These are phyloP conservation scores for Anarsia innoxiella DNA, from an alignment of 2,888 invertebrate genomes.

Conservation along the genomic window DNA sequence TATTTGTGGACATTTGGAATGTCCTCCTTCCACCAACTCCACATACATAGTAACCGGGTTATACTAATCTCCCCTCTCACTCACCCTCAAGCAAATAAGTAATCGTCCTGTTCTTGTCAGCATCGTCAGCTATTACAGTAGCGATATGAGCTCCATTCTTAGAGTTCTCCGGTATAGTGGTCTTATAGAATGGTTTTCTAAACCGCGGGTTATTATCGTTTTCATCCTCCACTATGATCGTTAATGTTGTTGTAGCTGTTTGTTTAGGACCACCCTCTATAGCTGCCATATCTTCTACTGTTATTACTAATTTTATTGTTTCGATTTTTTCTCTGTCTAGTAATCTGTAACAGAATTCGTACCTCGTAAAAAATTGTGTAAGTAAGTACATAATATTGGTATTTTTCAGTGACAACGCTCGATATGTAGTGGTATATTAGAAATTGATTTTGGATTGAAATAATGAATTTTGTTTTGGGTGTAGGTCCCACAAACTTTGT, in stretches of 20 bases:
- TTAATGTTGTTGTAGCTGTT: conserved; percentile 82
- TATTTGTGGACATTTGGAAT: no score
- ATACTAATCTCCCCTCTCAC: no score
- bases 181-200: conserved; percentile 84
- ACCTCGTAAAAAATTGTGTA: no score
- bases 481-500: no score
- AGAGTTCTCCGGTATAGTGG: conserved; percentile 90
- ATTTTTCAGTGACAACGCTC: no score
- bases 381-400: no score
- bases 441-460: no score
- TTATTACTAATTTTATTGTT: conserved; percentile 82
- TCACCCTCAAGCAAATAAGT: conserved; percentile 83
- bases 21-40: no score
- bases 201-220: conserved; percentile 95
- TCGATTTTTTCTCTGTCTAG: conserved; percentile 91
- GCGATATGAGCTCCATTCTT: conserved; percentile 87
- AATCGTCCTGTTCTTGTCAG: conserved; percentile 90
- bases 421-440: no score
- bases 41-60: no score
- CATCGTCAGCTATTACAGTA: conserved; percentile 88
- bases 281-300: conserved; percentile 90
- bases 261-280: conserved; percentile 80
- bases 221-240: conserved; percentile 86
- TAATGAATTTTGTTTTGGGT: no score
- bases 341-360: conserved; percentile 64